Evolutionary conservation across 2,797 vertebrate species (phyloP), one percentile per base, ranked within the genome.

Genomic region (Malacoctenus gilli): DNA sequence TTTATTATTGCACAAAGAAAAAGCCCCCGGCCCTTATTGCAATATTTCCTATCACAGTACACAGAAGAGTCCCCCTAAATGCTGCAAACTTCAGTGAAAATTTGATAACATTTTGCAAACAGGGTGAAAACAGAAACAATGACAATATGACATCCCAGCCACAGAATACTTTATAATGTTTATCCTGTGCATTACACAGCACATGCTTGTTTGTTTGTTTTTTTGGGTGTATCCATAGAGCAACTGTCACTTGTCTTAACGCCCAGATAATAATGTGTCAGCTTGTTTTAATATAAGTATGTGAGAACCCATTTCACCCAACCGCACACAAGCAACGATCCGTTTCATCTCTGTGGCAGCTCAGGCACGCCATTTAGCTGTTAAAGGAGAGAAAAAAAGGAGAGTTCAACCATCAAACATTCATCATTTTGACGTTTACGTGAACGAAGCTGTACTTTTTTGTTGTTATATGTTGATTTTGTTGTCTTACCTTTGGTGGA

Each of bases 401-500:
- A 28, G 9, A 28, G 9, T 4, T 8, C 22, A 28, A 9, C 8
- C 8, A 4, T 25, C 8, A 25, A 25, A 60, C 13, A 0, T 40
- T 19, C 36, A 36, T 40, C 38, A 0, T 30, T 0, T 50, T 10
- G 9, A 43, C 6, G 10, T 7, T 44, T 12, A 34, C 14, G n/a
- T 37, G 14, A 12, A 12, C 31, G 15, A 6, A 3, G n/a, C n/a
- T n/a, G n/a, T n/a, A n/a, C n/a, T n/a, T n/a, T n/a, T n/a, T n/a
- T n/a, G n/a, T n/a, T 14, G 0, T 14, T 5, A 14, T 5, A 2
- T 14, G 13, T 21, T 13, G 3, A 5, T 9, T 28, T 13, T 37
- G 8, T n/a, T 6, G n/a, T 21, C 4, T 67, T 83, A 99, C 96
- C 94, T 91, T 92, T 94, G 78, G 94, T 90, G 77, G 81, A 72